Base-by-base conservation (phyloP, 1,140 invertebrate genomes). In the Neodiprion fabricii region DNA sequence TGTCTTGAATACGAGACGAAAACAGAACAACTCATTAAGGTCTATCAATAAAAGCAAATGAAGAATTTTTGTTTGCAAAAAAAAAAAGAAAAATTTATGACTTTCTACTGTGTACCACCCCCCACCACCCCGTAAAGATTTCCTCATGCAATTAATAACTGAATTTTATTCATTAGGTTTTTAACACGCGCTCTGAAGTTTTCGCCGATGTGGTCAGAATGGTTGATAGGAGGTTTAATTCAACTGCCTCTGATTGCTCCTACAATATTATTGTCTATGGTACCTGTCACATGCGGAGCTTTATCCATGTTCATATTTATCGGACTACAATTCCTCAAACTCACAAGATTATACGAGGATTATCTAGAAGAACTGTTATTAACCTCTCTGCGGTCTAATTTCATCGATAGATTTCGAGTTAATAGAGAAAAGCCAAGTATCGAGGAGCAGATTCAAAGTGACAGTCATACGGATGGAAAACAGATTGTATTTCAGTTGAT, bases 271-370 rank as follows among this genome's bases (percentile, higher is more conserved):
- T 74, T 91, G 14, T 86, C 87, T 67, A 78, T 91, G 48, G 85
- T 86, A 75, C 85, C 89, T 65, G 84, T 84, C 11, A 90, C 91
- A n/a, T 91, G 91, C 80, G 91, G 89, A 40, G 90, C 89, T 53
- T 80, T 91, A 50, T 89, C 84, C 10, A 85, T 90, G 85, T 66
- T 89, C 49, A 80, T 88, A 47, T 85, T 85, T 48, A 82, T 90
- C 66, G 88, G 84, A 82, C 73, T 86, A 1, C 82, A 82, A 71
- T 84, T 83, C 74, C 85, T 89, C 53, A 85, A 93, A 90, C 79
- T 94, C 7, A 92, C 92, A 4, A 92, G 91, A 87, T 91, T 94
- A 85, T 94, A 93, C 61, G 93, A 94, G 84, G 92, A 94, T 82
- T 94, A 92, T 80, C 81, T 94, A 14, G 93, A 94, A 85, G 91